These are phyloP conservation scores for Lucifuga dentata DNA, from an alignment of 2,113 vertebrate species.

Conservation along the genomic window DNA sequence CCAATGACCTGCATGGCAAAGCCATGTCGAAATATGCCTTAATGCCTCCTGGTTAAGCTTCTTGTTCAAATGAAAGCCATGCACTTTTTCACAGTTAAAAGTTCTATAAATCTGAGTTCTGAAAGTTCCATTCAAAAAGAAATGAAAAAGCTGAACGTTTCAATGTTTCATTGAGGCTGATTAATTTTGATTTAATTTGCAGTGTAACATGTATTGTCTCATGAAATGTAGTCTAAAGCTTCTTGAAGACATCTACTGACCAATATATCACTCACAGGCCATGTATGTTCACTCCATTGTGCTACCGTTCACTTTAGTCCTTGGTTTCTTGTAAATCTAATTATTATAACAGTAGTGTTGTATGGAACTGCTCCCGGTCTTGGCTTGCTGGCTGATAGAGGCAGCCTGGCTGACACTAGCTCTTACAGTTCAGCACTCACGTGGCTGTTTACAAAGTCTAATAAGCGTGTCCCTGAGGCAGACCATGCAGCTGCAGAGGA, in stretches of 20 bases:
- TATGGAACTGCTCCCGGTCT: slow-evolving; percentile 35
- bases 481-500: slow-evolving; percentile 70
- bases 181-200: neutral
- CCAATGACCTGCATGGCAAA: slow-evolving; percentile 1
- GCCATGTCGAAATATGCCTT: slow-evolving; percentile 4
- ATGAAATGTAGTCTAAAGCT: neutral
- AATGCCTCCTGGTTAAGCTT: neutral
- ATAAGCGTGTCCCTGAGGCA: slow-evolving; percentile 76
- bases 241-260: slow-evolving; percentile 10
- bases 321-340: slow-evolving; percentile 34
- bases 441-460: slow-evolving; percentile 82
- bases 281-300: neutral
- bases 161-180: neutral
- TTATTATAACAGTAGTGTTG: slow-evolving; percentile 43
- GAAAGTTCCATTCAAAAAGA: neutral
- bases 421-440: slow-evolving; percentile 69
- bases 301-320: slow-evolving; percentile 23
- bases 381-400: slow-evolving; percentile 40
- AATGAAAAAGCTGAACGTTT: neutral
- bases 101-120: neutral
- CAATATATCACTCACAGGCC: neutral
- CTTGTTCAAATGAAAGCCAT: slow-evolving; percentile 8
- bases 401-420: slow-evolving; percentile 59
- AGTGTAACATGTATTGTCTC: neutral
- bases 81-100: neutral